Conservation (phyloP, 1,140 invertebrate genomes). For the Maconellicoccus hirsutus region DNA sequence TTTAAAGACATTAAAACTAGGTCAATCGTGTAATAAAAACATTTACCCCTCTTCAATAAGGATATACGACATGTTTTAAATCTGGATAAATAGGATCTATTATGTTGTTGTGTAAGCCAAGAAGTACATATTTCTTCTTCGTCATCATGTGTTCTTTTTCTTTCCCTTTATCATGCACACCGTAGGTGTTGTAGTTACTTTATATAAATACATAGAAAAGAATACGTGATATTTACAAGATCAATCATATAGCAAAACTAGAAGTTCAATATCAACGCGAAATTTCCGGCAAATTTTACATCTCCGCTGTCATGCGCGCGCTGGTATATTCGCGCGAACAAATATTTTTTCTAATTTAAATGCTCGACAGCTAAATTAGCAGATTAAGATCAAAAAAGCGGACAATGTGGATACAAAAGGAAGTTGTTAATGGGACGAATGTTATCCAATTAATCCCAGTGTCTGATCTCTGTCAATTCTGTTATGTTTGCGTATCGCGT, state of each 20-base stretch:
- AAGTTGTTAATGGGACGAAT: constrained; percentile 16
- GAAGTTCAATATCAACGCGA: too few species aligned
- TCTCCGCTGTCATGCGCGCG: neutral
- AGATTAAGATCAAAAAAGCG: constrained; percentile 15
- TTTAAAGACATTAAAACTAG: neutral
- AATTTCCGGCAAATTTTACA: too few species aligned
- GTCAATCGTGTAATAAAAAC: constrained; percentile 13
- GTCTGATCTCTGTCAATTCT: constrained; percentile 15
- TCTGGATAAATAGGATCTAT: constrained; percentile 9
- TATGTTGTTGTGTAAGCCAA: neutral
- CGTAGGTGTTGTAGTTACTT: too few species aligned
- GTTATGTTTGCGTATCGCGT: neutral
- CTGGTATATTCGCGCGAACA: neutral
- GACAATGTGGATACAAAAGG: constrained; percentile 12
- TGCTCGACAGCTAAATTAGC: constrained; percentile 1
- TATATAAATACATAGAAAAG: too few species aligned
- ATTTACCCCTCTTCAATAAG: neutral
- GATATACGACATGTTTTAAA: neutral
- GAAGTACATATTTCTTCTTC: too few species aligned
- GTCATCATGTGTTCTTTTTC: too few species aligned
- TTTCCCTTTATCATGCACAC: too few species aligned
- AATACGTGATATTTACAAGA: too few species aligned
- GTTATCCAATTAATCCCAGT: constrained; percentile 7
- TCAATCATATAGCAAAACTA: too few species aligned
- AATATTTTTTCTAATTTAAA: constrained; percentile 12